Evolutionary conservation across 2,888 invertebrate species (phyloP), one percentile per base, ranked within the genome.

Genomic region (Netelia melanura): DNA sequence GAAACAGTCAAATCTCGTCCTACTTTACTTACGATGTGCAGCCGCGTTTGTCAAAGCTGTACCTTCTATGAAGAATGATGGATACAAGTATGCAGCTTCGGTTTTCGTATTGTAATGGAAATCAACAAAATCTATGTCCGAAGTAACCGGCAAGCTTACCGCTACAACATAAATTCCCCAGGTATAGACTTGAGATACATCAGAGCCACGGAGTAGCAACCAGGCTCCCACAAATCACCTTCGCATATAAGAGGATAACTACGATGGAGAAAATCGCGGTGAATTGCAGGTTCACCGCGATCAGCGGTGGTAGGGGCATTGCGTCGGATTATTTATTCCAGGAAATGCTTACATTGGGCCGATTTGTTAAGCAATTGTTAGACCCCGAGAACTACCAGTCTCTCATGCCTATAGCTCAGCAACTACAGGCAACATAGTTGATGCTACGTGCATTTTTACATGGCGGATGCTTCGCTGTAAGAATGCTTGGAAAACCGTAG

Each of bases 291-390:
- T 71, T 44, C 56, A 61, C 74, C 17, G 43, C 44, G 54, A 62
- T 56, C 17, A 65, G 44, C n/a, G 52, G 21, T 67, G 62, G 44
- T 14, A 67, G 81, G 43, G 62, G 72, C 78, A 61, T 72, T 56
- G 67, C 56, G 62, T 68, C 76, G 64, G 81, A 81, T 87, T 85
- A 87, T 87, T 88, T 87, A 87, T 88, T 88, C 87, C 88, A 85
- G 88, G 87, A 88, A 89, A 87, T 86, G 82, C 81, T 86, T 84
- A 77, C 58, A 78, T 56, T 56, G 80, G 79, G 76, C 81, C 87
- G 86, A 88, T 88, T 88, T 88, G 88, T 87, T 88, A 84, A 88
- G 88, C 86, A 89, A 89, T 87, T 87, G 86, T 89, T 86, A 77
- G 65, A 62, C 68, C 85, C 71, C 65, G 77, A 54, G 68, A 76